A percentile compares a stretch with the other conserved stretches of the same genome.
Conservation (phyloP, 2,113 vertebrate genomes). For the Etheostoma cragini region DNA sequence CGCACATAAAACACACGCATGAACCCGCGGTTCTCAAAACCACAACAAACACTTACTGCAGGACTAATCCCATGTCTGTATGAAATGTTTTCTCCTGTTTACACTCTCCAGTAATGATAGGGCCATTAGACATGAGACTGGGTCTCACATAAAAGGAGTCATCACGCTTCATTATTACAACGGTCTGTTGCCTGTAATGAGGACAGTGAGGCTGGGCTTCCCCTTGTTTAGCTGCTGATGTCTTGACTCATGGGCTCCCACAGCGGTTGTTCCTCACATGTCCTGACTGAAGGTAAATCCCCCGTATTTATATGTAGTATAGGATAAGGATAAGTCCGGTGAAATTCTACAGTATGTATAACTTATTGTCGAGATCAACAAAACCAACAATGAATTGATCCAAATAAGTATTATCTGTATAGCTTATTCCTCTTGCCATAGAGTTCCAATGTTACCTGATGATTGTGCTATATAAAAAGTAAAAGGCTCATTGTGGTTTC, state of each 20-base stretch:
- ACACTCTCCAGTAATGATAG: constrained; percentile 66
- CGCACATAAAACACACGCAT: constrained; percentile 43
- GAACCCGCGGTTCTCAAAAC: constrained; percentile 56
- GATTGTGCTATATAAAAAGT: too few relatives aligned
- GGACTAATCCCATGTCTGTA: constrained; percentile 62
- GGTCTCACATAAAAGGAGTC: constrained; percentile 70
- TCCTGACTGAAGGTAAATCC: constrained; percentile 40
- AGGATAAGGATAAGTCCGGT: too few relatives aligned
- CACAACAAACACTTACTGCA: constrained; percentile 68
- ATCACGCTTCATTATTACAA: constrained; percentile 60
- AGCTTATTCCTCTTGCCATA: too few relatives aligned
- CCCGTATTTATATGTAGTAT: too few relatives aligned
- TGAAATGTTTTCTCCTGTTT: constrained; percentile 73
- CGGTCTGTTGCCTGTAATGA: constrained; percentile 60
- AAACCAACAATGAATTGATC: too few relatives aligned
- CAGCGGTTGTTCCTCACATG: constrained; percentile 30
- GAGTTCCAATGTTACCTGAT: too few relatives aligned
- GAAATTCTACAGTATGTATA: too few relatives aligned
- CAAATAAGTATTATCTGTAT: too few relatives aligned
- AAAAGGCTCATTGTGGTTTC: too few relatives aligned
- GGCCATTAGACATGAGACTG: constrained; percentile 66
- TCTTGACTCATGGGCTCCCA: constrained; percentile 48
- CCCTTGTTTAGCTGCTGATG: constrained; percentile 43
- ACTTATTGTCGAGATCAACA: too few relatives aligned
- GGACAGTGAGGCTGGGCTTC: constrained; percentile 60